These are phyloP conservation scores for Drosophila kuntzei DNA, from an alignment of 2,888 invertebrate genomes.

Conservation along the genomic window DNA sequence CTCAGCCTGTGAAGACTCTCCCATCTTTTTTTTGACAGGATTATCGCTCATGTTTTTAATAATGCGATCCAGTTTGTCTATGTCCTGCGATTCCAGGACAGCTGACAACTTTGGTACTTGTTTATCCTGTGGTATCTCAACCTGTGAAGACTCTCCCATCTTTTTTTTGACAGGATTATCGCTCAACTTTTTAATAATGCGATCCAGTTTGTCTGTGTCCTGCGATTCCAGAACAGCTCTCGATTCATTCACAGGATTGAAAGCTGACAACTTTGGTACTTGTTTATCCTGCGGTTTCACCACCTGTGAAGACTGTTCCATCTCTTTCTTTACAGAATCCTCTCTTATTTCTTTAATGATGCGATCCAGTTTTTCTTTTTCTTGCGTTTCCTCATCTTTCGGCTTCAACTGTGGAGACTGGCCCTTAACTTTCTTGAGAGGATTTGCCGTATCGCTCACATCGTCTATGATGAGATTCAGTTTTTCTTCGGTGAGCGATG, in stretches of 20 bases:
- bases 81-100: not conserved
- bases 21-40: not conserved
- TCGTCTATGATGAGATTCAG: not conserved
- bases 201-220: conserved; percentile 1
- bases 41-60: not conserved
- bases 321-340: not conserved
- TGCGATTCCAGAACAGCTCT: not conserved
- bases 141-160: not conserved
- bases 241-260: too few species aligned
- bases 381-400: not conserved
- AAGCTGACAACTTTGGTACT: too few species aligned
- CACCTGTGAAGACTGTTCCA: not conserved
- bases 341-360: not conserved
- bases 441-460: not conserved
- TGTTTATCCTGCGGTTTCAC: not conserved
- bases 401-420: not conserved
- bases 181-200: not conserved
- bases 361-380: not conserved
- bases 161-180: not conserved
- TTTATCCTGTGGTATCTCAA: not conserved
- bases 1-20: not conserved
- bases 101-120: not conserved
- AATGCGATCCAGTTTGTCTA: not conserved
- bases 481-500: not conserved
- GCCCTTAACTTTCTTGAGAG: not conserved